phyloP scores from a whole-genome alignment of 2,888 invertebrate species.

The Byasa hedistus region DNA sequence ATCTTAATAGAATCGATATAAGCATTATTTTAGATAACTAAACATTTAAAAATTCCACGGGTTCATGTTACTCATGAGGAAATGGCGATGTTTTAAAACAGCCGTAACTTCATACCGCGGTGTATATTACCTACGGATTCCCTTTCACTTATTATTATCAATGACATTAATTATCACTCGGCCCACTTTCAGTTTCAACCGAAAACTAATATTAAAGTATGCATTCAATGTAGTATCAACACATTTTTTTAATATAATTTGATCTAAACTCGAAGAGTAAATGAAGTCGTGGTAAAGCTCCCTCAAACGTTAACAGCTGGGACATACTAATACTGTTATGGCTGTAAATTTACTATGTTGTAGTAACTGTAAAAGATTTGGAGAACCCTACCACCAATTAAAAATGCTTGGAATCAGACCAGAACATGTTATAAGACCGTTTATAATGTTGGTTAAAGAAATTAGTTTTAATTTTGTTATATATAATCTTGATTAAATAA shows the following conservation, averaged over 20 bases:
- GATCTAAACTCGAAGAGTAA: background rate
- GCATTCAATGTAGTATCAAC: background rate
- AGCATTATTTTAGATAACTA: background rate
- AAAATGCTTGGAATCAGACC: too few species aligned
- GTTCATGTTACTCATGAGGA: conserved; percentile 10
- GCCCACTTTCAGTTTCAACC: conserved; percentile 21
- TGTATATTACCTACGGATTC: conserved; percentile 16
- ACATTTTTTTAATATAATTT: background rate
- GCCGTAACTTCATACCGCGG: conserved; percentile 17
- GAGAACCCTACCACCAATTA: too few species aligned
- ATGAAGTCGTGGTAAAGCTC: background rate
- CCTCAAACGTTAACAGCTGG: background rate
- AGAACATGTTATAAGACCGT: too few species aligned
- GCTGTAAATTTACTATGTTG: background rate
- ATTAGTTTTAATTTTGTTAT: too few species aligned
- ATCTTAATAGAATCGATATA: background rate
- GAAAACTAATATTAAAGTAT: conserved; percentile 2
- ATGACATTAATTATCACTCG: conserved; percentile 23
- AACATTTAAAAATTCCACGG: background rate
- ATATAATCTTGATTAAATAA: too few species aligned
- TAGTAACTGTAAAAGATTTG: background rate
- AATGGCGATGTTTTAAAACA: conserved; percentile 5
- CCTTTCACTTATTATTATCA: conserved; percentile 27
- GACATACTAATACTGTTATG: background rate
- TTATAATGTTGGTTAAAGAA: too few species aligned